phyloP scores from a whole-genome alignment of 64 coral and sea anemone genomes.

The Acropora tenuis region DNA sequence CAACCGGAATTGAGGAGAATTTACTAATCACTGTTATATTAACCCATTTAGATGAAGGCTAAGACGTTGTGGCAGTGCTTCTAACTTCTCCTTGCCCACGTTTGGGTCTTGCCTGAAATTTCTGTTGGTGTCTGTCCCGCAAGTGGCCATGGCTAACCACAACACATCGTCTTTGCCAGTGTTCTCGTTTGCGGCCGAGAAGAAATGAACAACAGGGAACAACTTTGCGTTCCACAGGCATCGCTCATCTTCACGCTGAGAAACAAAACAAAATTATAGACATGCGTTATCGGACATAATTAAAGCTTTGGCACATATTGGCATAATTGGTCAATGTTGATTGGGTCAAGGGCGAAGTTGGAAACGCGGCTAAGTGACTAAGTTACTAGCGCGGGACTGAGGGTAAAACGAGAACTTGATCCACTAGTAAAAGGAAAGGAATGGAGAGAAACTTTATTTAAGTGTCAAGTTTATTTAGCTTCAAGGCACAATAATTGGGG shows the following conservation, averaged over 20 bases:
- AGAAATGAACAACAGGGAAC: conserved; percentile 48
- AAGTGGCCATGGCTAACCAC: conserved; percentile 34
- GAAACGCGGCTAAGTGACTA: no score
- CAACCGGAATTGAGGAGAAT: no score
- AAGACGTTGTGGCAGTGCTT: neutral
- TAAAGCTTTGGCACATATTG: no score
- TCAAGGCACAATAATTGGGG: no score
- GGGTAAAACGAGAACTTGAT: no score
- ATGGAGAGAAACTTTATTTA: no score
- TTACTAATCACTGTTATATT: neutral
- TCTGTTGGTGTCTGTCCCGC: neutral
- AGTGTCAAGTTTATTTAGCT: no score
- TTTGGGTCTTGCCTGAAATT: neutral
- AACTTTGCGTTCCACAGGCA: conserved; percentile 62
- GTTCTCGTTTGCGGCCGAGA: neutral
- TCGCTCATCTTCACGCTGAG: conserved; percentile 56
- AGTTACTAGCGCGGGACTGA: no score
- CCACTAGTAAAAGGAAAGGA: no score
- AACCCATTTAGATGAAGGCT: neutral
- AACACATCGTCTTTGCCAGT: conserved; percentile 24
- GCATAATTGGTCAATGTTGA: no score
- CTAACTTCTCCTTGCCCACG: neutral
- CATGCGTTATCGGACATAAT: no score
- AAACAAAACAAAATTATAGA: neutral
- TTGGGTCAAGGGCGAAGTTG: no score